These are phyloP conservation scores for Cydia fagiglandana DNA, from an alignment of 1,140 invertebrate genomes.

Conservation along the genomic window DNA sequence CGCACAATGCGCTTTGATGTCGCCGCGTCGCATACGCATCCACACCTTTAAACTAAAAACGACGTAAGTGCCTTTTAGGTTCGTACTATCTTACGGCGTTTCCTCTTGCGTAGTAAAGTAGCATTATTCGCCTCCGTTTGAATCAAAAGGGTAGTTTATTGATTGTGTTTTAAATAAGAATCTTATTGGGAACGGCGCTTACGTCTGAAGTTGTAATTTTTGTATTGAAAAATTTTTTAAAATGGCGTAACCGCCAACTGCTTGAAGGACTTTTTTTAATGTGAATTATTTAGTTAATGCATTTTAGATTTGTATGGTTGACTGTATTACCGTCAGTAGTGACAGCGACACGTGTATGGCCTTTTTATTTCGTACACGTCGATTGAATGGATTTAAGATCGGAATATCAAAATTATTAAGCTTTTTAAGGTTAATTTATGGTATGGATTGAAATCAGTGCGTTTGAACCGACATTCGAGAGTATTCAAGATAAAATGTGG, in stretches of 20 bases:
- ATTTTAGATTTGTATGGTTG: background rate
- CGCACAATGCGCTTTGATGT: background rate
- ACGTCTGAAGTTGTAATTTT: background rate
- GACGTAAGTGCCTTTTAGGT: background rate
- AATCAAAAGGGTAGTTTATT: background rate
- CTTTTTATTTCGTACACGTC: slow-evolving; percentile 14
- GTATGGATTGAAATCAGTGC: background rate
- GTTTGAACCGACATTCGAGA: background rate
- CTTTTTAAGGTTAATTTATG: slow-evolving; percentile 17
- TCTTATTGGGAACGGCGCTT: background rate
- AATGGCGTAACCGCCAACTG: background rate
- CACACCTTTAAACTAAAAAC: background rate
- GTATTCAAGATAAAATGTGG: too few species aligned
- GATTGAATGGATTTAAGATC: slow-evolving; percentile 21
- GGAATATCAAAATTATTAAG: slow-evolving; percentile 17
- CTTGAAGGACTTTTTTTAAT: background rate
- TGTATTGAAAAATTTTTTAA: background rate
- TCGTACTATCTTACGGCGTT: background rate
- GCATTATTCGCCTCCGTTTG: background rate
- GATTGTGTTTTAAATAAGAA: background rate
- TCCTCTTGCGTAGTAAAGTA: background rate
- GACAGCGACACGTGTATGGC: slow-evolving; percentile 12
- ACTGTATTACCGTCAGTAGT: background rate
- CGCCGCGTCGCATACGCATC: slow-evolving; percentile 10
- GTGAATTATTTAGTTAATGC: background rate